Evolutionary conservation across 1,140 invertebrate genomes (phyloP).

Genomic region (Cydia splendana): DNA sequence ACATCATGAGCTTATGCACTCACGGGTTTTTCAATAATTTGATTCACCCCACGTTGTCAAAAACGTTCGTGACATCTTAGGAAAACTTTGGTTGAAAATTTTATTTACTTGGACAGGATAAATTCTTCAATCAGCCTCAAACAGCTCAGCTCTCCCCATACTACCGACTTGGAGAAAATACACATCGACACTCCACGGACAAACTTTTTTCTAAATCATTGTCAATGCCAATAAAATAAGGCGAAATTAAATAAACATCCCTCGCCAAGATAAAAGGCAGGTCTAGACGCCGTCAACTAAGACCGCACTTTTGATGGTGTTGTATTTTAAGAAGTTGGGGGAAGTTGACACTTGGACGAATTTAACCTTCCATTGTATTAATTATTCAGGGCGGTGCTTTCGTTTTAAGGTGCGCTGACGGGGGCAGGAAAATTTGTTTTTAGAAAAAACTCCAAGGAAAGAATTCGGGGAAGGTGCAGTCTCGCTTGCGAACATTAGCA

Average conservation of each 20-base stretch:
- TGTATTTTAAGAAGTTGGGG: slow-evolving; percentile 76
- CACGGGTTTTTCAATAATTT: slow-evolving; percentile 53
- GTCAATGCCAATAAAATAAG: slow-evolving; percentile 75
- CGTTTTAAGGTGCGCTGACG: slow-evolving; percentile 70
- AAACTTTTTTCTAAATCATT: slow-evolving; percentile 72
- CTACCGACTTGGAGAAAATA: slow-evolving; percentile 50
- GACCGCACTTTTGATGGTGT: slow-evolving; percentile 74
- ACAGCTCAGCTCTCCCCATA: slow-evolving; percentile 47
- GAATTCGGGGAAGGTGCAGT: slow-evolving; percentile 68
- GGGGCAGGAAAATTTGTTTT: slow-evolving; percentile 71
- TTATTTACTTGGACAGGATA: slow-evolving; percentile 68
- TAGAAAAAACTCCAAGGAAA: slow-evolving; percentile 55
- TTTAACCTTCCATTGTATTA: slow-evolving; percentile 79
- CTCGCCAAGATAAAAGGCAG: slow-evolving; percentile 65
- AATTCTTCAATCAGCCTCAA: slow-evolving; percentile 76
- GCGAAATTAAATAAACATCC: slow-evolving; percentile 76
- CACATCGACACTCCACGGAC: slow-evolving; percentile 48
- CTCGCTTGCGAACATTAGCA: slow-evolving; percentile 49
- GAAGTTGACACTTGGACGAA: slow-evolving; percentile 77
- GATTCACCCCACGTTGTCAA: slow-evolving; percentile 55
- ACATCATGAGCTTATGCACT: slow-evolving; percentile 42
- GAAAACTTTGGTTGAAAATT: slow-evolving; percentile 53
- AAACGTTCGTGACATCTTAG: slow-evolving; percentile 38
- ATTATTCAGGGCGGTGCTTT: slow-evolving; percentile 76
- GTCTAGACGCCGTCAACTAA: slow-evolving; percentile 65